Conservation (phyloP, 2,113 vertebrate genomes). For the Triplophysa dalaica region DNA sequence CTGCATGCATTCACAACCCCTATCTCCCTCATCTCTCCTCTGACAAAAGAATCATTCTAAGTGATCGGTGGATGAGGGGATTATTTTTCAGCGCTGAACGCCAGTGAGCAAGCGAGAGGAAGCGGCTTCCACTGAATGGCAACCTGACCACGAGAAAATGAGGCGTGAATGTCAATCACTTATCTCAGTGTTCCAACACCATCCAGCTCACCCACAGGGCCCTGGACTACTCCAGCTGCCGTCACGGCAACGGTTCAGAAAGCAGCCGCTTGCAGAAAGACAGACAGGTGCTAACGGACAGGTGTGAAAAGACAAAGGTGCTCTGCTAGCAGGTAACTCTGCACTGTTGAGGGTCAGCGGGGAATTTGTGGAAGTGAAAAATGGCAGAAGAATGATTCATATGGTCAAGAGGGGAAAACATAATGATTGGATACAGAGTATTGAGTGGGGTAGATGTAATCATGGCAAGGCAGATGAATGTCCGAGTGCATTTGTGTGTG, state of each 20-base stretch:
- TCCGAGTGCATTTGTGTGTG: neutral
- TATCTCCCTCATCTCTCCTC: neutral
- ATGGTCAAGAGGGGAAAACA: neutral
- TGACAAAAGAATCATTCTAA: neutral
- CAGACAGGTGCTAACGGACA: conserved; percentile 18
- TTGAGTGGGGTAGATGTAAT: conserved; percentile 28
- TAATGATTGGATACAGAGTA: neutral
- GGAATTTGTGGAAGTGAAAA: neutral
- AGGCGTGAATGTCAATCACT: conserved; percentile 49
- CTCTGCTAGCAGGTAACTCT: neutral
- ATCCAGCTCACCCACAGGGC: conserved; percentile 20
- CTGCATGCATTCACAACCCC: neutral
- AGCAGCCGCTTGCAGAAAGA: conserved; percentile 12
- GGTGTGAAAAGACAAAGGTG: conserved; percentile 22
- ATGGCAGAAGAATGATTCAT: neutral
- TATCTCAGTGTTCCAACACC: conserved; percentile 40
- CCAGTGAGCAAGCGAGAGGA: neutral
- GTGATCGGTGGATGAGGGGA: neutral
- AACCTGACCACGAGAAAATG: conserved; percentile 31
- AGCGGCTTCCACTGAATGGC: neutral
- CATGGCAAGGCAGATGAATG: conserved; percentile 1
- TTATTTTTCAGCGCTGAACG: neutral
- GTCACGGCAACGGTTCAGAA: conserved; percentile 6
- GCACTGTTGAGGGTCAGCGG: neutral
- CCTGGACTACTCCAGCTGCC: conserved; percentile 14